phyloP scores from a whole-genome alignment of 2,797 vertebrate genomes.

The Scomberomorus guttatus region DNA sequence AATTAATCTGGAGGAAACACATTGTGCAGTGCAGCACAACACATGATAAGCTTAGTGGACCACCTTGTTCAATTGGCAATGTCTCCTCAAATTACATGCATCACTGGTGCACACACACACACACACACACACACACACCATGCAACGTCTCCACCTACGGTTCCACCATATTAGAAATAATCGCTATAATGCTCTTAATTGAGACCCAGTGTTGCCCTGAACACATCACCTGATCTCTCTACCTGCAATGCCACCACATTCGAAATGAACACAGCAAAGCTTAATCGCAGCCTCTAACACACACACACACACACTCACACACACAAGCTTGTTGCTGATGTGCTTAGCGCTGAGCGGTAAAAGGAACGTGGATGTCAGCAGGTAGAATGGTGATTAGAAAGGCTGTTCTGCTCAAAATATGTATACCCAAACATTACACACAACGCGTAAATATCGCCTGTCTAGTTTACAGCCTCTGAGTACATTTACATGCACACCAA shows the following conservation, averaged over 20 bases:
- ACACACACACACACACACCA: conserved; percentile 9
- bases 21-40: conserved; percentile 34
- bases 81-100: conserved; percentile 64
- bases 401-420: conserved; percentile 33
- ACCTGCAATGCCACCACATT: conserved; percentile 57
- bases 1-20: conserved; percentile 56
- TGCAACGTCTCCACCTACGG: conserved; percentile 33
- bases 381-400: conserved; percentile 45
- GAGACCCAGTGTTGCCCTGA: conserved; percentile 48
- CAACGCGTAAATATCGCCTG: conserved; percentile 10
- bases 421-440: background rate
- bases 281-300: conserved; percentile 51
- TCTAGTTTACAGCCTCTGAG: conserved; percentile 11
- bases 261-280: conserved; percentile 54
- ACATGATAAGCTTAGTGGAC: conserved; percentile 62
- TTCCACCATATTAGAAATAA: conserved; percentile 55
- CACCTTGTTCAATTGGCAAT: conserved; percentile 64
- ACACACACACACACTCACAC: conserved; percentile 1
- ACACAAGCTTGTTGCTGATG: conserved; percentile 33
- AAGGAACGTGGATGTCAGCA: conserved; percentile 55
- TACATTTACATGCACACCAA: conserved; percentile 20
- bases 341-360: conserved; percentile 38
- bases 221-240: conserved; percentile 52
- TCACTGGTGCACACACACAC: background rate
- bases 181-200: conserved; percentile 60